Base-by-base conservation (phyloP, 2,797 vertebrate species). In the Botia kubotai region DNA sequence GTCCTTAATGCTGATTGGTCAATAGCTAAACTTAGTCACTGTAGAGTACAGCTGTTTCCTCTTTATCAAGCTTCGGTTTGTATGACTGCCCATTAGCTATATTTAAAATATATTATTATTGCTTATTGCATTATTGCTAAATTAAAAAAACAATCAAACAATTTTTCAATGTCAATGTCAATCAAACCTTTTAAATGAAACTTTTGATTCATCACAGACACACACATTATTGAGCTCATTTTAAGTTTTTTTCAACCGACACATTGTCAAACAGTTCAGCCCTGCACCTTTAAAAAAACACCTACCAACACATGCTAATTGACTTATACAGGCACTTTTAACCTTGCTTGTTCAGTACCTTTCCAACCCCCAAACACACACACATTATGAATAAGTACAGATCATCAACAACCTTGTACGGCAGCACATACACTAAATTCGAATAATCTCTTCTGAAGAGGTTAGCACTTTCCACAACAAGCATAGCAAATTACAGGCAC, bases 401-500 rank as follows among this genome's bases (percentile, higher is more conserved):
- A 6, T 6, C 19, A 21, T 14, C 48, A 76, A 29, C 36, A 4
- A 36, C 19, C 29, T 13, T 43, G 39, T 60, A 46, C 70, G 57
- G 52, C 5, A 57, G 26, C 77, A 62, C 80, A 65, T 23, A 23
- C 36, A 39, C 10, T 58, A 11, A 58, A 73, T 70, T 29, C 12
- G 48, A 52, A 52, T 26, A 39, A 71, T 52, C 72, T 52, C 48
- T 39, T 58, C 39, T 48, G 10, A 70, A 55, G 76, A 73, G 62
- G 77, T 73, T 58, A 80, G 58, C 33, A n/a, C 78, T 82, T 68
- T 53, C 77, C 23, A 29, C 52, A 46, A 74, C 67, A 72, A 66
- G 68, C 75, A 19, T 75, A 50, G 80, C 33, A 85, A 71, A 85
- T 87, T 79, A 85, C 73, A 85, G 71, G 66, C 72, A 78, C 84